These are phyloP conservation scores for Euthynnus affinis DNA, from an alignment of 2,797 vertebrate genomes.

Conservation along the genomic window DNA sequence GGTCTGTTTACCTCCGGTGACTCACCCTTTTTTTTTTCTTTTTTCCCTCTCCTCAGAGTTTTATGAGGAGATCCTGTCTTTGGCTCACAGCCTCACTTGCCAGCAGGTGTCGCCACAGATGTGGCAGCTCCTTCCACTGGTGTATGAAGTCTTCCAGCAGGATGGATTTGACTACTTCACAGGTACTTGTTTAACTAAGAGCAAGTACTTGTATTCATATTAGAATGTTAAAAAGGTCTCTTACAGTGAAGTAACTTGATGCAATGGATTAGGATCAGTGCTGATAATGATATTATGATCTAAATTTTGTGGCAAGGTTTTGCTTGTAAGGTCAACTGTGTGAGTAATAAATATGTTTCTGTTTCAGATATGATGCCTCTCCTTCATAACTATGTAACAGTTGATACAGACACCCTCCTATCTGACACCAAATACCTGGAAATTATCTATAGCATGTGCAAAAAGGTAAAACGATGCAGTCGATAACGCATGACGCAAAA, in stretches of 20 bases:
- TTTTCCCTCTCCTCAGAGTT: slow-evolving; percentile 87
- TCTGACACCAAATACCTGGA: slow-evolving; percentile 99
- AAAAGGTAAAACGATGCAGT: slow-evolving; percentile 89
- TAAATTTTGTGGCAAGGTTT: neutral
- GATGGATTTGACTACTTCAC: slow-evolving; percentile 99
- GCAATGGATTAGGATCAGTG: too few relatives aligned
- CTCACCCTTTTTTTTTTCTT: neutral
- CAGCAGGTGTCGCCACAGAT: slow-evolving; percentile 98
- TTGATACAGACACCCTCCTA: slow-evolving; percentile 97
- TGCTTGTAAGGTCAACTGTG: neutral
- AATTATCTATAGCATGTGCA: slow-evolving; percentile 99
- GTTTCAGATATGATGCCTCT: slow-evolving; percentile 98
- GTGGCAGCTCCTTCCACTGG: slow-evolving; percentile 98
- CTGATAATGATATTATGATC: too few relatives aligned
- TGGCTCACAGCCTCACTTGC: slow-evolving; percentile 98
- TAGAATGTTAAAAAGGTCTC: neutral
- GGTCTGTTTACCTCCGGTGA: neutral
- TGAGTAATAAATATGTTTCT: slow-evolving; percentile 17
- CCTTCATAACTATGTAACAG: slow-evolving; percentile 98
- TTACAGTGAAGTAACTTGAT: neutral
- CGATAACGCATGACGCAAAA: neutral
- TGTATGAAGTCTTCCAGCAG: slow-evolving; percentile 98
- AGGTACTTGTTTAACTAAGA: slow-evolving; percentile 80
- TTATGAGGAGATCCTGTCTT: slow-evolving; percentile 98
- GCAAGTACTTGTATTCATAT: neutral